Evolutionary conservation across 2,113 vertebrate species (phyloP), one percentile per base, ranked within the genome.

Genomic region (Anas platyrhynchos): DNA sequence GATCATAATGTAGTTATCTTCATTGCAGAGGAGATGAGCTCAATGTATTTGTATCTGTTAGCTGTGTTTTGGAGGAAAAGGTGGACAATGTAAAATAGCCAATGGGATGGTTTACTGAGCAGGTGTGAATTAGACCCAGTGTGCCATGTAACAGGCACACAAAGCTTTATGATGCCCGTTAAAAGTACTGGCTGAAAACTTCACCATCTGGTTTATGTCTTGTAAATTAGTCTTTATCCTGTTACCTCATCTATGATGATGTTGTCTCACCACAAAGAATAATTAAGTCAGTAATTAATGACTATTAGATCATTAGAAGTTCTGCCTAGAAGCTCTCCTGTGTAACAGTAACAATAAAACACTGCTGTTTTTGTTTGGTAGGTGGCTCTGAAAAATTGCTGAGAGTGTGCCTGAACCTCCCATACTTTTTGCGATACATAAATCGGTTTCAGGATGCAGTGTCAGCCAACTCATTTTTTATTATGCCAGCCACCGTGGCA

Each of bases 381-480:
- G 99, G 99, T 86, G 99, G 99, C 95, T 99, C 99, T 17, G 99
- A 99, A 96, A 99, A 99, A 95, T 97, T 99, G 68, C 97, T 99
- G 43, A 98, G 99, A 7, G 99, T 99, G 87, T 99, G 99, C 97
- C 98, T 99, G 97, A 99, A 99, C 97, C 98, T 99, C 94, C 99
- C 99, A 0, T 99, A 99, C 97, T 99, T 99, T 91, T 96, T 99
- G 76, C 98, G 99, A 89, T 99, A 99, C 97, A 99, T 99, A 94
- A 99, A 99, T 97, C 99, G 99, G n/a, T 99, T 99, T 92, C 99
- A 99, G 96, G 99, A 99, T n/a, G 99, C 99, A 0, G 99, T 99
- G 63, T 98, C 99, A 5, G 99, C 99, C 91, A 99, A 99, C 94
- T 99, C 99, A 7, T 99, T 99, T 96, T 99, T 99, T 86, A 99